These are phyloP conservation scores for Phalera bucephala DNA, from an alignment of 2,888 invertebrate species.

Conservation along the genomic window DNA sequence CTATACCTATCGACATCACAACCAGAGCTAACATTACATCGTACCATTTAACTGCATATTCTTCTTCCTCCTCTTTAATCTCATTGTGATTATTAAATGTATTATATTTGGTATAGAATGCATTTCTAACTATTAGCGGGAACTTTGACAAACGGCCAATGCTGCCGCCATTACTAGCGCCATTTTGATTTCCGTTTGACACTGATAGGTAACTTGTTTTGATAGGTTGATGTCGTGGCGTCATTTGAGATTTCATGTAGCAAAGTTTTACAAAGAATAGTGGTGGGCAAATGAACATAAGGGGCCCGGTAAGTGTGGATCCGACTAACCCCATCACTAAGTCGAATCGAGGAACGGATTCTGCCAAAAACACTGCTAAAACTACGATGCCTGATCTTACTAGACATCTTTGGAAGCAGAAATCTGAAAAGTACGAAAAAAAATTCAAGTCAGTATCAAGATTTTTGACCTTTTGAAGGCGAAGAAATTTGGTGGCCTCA, in stretches of 20 bases:
- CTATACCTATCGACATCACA: constrained; percentile 84
- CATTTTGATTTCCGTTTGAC: constrained; percentile 18
- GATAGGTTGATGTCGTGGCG: constrained; percentile 11
- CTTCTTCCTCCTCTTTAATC: constrained; percentile 26
- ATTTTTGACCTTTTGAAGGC: background rate
- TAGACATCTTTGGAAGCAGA: constrained; percentile 88
- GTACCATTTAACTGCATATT: constrained; percentile 60
- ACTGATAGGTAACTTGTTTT: constrained; percentile 5
- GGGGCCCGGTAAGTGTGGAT: constrained; percentile 91
- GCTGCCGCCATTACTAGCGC: constrained; percentile 22
- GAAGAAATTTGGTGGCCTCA: no score
- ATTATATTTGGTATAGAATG: constrained; percentile 48
- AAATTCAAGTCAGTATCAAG: background rate
- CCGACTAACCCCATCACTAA: constrained; percentile 93
- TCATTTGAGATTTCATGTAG: constrained; percentile 64
- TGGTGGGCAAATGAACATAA: constrained; percentile 93
- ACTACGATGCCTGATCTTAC: constrained; percentile 87
- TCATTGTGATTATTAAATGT: constrained; percentile 51
- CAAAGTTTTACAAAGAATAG: constrained; percentile 89
- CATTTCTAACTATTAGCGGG: constrained; percentile 44
- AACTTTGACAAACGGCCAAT: constrained; percentile 36
- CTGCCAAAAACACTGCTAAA: constrained; percentile 89
- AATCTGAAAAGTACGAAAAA: constrained; percentile 77
- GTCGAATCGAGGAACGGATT: constrained; percentile 93
- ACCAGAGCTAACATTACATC: constrained; percentile 80